A percentile compares a stretch with the other conserved stretches of the same genome.
These are phyloP conservation scores for Drosophila azteca DNA, from an alignment of 1,140 invertebrate genomes.

Conservation along the genomic window DNA sequence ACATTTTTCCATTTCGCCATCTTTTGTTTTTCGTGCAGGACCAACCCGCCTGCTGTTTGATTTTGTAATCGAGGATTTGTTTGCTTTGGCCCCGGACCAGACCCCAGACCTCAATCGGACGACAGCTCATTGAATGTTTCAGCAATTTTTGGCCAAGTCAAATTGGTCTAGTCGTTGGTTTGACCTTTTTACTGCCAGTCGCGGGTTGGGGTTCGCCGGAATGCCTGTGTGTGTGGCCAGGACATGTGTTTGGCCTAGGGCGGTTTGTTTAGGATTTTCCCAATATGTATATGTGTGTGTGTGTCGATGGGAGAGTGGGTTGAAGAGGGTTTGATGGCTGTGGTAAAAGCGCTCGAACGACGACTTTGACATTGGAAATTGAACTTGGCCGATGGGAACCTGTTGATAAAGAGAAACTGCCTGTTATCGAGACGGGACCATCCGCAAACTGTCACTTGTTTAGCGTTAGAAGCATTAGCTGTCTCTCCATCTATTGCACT, in stretches of 20 bases:
- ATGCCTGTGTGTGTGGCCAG: constrained; percentile 35
- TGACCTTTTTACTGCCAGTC: constrained; percentile 70
- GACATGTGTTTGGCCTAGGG: constrained; percentile 80
- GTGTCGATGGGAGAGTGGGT: constrained; percentile 1
- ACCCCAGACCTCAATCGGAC: constrained; percentile 23
- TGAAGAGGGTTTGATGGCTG: constrained; percentile 32
- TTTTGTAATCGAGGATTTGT: constrained; percentile 80
- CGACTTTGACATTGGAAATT: constrained; percentile 40
- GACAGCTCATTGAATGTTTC: constrained; percentile 47
- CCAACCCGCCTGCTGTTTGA: constrained; percentile 55
- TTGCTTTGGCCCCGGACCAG: constrained; percentile 54
- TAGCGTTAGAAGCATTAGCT: too few species aligned
- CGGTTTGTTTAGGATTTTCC: constrained; percentile 70
- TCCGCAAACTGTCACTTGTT: too few species aligned
- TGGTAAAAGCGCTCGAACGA: constrained; percentile 17
- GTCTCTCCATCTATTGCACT: too few species aligned
- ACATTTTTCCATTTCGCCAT: constrained; percentile 63
- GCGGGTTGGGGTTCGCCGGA: constrained; percentile 12
- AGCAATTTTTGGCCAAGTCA: constrained; percentile 55
- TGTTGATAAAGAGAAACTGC: constrained; percentile 27
- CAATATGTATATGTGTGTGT: too few species aligned
- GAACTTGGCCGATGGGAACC: constrained; percentile 21
- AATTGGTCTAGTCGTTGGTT: constrained; percentile 73
- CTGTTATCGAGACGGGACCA: too few species aligned
- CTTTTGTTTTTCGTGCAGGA: constrained; percentile 40